phyloP scores from a whole-genome alignment of 2,113 vertebrate genomes.

The Vidua macroura region DNA sequence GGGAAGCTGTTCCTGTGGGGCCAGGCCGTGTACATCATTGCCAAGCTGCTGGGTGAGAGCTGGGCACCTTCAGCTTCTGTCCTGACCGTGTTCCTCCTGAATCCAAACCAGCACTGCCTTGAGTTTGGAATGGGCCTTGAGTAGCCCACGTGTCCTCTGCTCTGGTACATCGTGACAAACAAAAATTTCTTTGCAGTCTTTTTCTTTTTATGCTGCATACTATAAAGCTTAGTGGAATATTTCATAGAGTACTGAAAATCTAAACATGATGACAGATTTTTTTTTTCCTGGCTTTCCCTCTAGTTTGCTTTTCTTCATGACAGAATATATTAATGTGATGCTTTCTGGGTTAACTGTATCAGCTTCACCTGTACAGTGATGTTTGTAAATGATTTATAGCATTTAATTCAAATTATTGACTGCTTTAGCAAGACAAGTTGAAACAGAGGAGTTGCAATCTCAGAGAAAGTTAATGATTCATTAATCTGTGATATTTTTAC shows the following conservation, averaged over 20 bases:
- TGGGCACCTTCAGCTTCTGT: neutral
- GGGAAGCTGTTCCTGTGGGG: conserved; percentile 94
- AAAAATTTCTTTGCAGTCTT: neutral
- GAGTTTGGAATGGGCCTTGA: neutral
- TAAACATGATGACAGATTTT: neutral
- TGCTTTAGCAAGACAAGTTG: neutral
- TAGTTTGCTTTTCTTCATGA: neutral
- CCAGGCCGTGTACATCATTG: conserved; percentile 91
- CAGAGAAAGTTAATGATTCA: neutral
- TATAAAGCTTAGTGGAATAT: neutral
- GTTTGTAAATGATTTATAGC: neutral
- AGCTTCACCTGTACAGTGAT: neutral
- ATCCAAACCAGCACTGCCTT: neutral
- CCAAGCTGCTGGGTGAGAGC: conserved; percentile 88
- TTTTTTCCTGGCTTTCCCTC: neutral
- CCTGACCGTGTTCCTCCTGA: neutral
- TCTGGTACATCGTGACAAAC: neutral
- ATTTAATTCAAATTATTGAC: neutral
- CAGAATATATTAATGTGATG: neutral
- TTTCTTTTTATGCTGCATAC: neutral
- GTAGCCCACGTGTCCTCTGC: neutral
- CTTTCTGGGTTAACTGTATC: neutral
- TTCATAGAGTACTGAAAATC: neutral
- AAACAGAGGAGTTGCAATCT: neutral
- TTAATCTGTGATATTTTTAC: neutral